These are phyloP conservation scores for Phaedon cochleariae DNA, from an alignment of 2,888 invertebrate genomes.

Conservation along the genomic window DNA sequence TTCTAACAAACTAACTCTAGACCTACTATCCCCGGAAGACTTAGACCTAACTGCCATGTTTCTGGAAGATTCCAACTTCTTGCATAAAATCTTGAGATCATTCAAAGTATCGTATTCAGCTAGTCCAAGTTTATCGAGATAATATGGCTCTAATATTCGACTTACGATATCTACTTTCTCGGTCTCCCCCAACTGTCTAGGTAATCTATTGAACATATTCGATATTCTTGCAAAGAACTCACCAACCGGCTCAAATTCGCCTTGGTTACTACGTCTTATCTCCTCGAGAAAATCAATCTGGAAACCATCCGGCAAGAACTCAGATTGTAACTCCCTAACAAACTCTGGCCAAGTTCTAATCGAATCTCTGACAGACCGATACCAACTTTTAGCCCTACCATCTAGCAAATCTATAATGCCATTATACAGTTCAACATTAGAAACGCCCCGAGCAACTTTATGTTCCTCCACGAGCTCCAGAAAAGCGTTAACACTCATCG, in stretches of 20 bases:
- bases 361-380: neutral
- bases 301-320: conserved; percentile 11
- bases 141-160: conserved; percentile 2
- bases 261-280: no score
- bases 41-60: neutral
- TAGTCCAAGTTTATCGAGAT: conserved; percentile 9
- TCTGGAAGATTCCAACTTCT: no score
- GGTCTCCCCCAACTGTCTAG: neutral
- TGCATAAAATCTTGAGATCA: no score
- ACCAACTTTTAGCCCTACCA: conserved; percentile 14
- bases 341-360: neutral
- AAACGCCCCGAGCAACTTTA: no score
- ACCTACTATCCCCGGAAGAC: neutral
- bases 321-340: conserved; percentile 4
- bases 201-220: conserved; percentile 14
- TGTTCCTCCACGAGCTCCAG: conserved; percentile 6
- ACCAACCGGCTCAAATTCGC: neutral
- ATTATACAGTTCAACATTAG: conserved; percentile 7
- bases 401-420: conserved; percentile 12
- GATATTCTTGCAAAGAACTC: conserved; percentile 9
- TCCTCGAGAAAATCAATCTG: conserved; percentile 2
- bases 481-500: conserved; percentile 7
- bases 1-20: conserved; percentile 14
- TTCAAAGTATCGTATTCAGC: conserved; percentile 1
- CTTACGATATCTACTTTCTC: neutral